A percentile compares a stretch with the other conserved stretches of the same genome.
Evolutionary conservation across 2,888 invertebrate genomes (phyloP).

Genomic region (Oscheius myriophilus): DNA sequence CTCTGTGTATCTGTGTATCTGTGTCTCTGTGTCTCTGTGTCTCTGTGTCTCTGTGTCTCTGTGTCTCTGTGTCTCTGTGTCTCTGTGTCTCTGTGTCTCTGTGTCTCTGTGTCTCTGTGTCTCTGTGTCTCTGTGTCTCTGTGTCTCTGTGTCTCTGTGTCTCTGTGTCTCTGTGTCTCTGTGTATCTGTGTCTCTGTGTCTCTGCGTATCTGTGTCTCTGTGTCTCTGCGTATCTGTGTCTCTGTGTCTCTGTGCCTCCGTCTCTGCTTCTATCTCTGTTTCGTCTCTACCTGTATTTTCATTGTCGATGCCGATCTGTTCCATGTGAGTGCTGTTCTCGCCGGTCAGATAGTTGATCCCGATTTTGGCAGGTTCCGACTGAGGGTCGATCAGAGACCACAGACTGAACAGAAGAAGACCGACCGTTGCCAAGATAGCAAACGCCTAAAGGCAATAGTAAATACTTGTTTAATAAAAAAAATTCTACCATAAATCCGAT

Average conservation of each 20-base stretch:
- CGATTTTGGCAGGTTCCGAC: conserved; percentile 39
- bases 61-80: neutral
- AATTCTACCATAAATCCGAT: conserved; percentile 42
- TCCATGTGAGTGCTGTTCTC: conserved; percentile 37
- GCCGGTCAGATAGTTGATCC: conserved; percentile 45
- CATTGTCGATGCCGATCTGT: conserved; percentile 40
- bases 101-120: no score
- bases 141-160: no score
- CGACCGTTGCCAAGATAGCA: conserved; percentile 32
- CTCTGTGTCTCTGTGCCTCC: neutral
- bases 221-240: neutral
- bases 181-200: neutral
- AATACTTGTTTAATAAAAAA: conserved; percentile 7
- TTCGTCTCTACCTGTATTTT: conserved; percentile 37
- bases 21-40: neutral
- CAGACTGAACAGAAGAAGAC: conserved; percentile 39
- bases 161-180: neutral
- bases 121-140: no score
- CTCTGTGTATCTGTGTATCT: no score
- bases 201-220: neutral
- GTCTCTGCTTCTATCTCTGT: neutral
- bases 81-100: no score
- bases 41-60: neutral
- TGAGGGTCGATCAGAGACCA: conserved; percentile 54
- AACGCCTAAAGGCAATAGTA: neutral